Base-by-base conservation (phyloP, 2,888 invertebrate genomes). In the Caenorhabditis uteleia region DNA sequence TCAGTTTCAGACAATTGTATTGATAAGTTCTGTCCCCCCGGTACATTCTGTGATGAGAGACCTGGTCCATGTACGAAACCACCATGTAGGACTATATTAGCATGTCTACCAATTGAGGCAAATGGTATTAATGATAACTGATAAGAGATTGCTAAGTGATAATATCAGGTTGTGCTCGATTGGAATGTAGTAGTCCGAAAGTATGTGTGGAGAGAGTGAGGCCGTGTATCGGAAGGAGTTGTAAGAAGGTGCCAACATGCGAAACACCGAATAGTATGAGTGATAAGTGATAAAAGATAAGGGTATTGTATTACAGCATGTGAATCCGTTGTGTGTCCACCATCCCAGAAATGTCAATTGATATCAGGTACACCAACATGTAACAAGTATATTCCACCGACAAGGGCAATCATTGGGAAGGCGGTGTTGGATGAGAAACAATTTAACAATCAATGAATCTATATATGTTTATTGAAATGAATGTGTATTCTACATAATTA, bases 1-100 rank as follows among this genome's bases (percentile, higher is more conserved):
- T n/a, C n/a, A n/a, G n/a, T n/a, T 55, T 46, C 14, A 62, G 62
- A 51, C 12, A 46, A 36, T 21, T 62, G 62, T 23, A 45, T 65
- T 12, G 64, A 65, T 21, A 49, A 65, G 12, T 65, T 65, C 43
- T 65, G 64, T 26, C 64, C 64, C 7, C 54, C 58, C 2, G 64
- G 64, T 16, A 65, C 64, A 12, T 65, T 55, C 20, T 65, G 64
- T 26, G 64, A 65, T 34, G 64, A 65, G 16, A 33, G 64, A 16
- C 58, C 64, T 0, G 58, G 58, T n/a, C 64, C 64, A 8, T 65
- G 64, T 29, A 26, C 46, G 8, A 49, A 43, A 3, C 58, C 54
- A 0, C 58, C 58, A 18, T 65, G 64, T 21, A 18, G 42, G 23
- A 50, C 58, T 3, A 65, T 65, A 47, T 33, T 65, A 0, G 58